Evolutionary conservation across 2,888 invertebrate species (phyloP).

Genomic region (Gnatocerus cornutus): DNA sequence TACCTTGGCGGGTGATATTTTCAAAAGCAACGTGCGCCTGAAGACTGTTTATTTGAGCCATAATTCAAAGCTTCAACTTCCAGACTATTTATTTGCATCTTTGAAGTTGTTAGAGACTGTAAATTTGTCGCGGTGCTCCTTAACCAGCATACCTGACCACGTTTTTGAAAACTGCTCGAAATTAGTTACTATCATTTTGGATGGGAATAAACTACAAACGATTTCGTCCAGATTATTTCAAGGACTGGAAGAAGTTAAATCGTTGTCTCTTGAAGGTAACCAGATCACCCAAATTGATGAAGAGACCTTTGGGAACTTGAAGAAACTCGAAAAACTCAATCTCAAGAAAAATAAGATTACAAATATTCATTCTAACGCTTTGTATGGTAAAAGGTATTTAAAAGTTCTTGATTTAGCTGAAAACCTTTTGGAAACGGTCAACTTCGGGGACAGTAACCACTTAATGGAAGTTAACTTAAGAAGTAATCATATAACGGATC

Average conservation of each 20-base stretch:
- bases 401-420: constrained; percentile 47
- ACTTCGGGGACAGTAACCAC: too few relatives aligned
- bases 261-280: constrained; percentile 3
- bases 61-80: constrained; percentile 57
- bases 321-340: constrained; percentile 74
- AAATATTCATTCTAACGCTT: constrained; percentile 52
- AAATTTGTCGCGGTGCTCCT: constrained; percentile 80
- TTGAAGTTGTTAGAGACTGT: constrained; percentile 60
- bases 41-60: constrained; percentile 7
- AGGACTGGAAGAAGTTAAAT: background rate
- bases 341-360: constrained; percentile 73
- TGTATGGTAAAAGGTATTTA: constrained; percentile 74
- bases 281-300: background rate
- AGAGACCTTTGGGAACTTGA: background rate
- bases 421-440: too few relatives aligned
- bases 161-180: constrained; percentile 49
- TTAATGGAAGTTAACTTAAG: too few relatives aligned
- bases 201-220: background rate
- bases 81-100: constrained; percentile 23
- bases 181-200: background rate
- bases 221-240: background rate
- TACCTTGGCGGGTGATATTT: background rate
- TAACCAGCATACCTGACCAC: constrained; percentile 73
- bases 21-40: constrained; percentile 18
- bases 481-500: too few relatives aligned